Base-by-base conservation (phyloP, 2,113 vertebrate species). In the Lophura nycthemera region DNA sequence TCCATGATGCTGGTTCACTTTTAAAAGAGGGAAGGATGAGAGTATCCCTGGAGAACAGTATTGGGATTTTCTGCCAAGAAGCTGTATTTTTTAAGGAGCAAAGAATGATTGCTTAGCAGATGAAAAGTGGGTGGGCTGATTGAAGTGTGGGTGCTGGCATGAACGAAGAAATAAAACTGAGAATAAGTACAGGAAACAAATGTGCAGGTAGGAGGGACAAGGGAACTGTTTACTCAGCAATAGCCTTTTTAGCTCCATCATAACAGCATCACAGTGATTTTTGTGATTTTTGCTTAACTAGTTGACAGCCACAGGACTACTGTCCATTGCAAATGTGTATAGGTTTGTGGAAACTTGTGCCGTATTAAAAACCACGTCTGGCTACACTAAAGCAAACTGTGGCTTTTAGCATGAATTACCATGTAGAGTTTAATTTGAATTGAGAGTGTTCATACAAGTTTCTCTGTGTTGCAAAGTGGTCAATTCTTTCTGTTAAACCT, bases 101-200 rank as follows among this genome's bases (percentile, higher is more conserved):
- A 59, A 3, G 13, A 57, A 71, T 92, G 89, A 85, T 90, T 76
- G 50, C 83, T 65, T 87, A 70, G 88, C 93, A 96, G 89, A 93
- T 96, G 96, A 87, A 60, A 95, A 95, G 94, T 94, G 92, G 93
- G 96, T 90, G 90, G 80, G 75, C 81, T 96, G 89, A 92, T 89
- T 85, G 12, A 73, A 90, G 73, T 86, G 86, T 85, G 88, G 91
- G 86, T 88, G 84, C 72, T 91, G 83, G 65, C 75, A 79, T 15
- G 74, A 93, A 93, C 86, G 76, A 91, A 96, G 80, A 92, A 70
- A 86, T 70, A 84, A 95, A 96, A 56, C 79, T 94, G 94, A 89
- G 83, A 95, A 61, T 79, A 89, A 94, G 86, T 75, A 90, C 34
- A 83, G 93, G 95, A 96, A 97, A 96, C 83, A 82, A 95, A 36